Conservation (phyloP, 2,888 invertebrate genomes). For the Xylocampa areola region DNA sequence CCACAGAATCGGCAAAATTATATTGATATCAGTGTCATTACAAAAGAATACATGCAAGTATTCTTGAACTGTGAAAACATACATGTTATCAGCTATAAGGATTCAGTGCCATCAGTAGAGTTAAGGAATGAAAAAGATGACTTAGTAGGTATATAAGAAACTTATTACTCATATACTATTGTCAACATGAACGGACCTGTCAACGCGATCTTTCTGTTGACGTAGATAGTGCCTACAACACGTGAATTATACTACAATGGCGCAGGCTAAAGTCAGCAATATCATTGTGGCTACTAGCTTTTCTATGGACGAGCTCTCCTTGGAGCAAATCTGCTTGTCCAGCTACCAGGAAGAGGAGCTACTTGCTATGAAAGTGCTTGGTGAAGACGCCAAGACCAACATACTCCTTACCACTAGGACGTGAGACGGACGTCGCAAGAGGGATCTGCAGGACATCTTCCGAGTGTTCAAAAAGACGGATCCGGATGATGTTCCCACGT, state of each 20-base stretch:
- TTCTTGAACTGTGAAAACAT: conserved; percentile 75
- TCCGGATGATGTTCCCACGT: background rate
- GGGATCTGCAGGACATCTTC: background rate
- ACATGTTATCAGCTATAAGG: conserved; percentile 67
- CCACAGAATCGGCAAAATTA: conserved; percentile 85
- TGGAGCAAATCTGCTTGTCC: no score
- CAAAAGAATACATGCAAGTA: conserved; percentile 68
- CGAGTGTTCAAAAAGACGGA: background rate
- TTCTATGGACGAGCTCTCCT: no score
- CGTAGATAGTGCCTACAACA: no score
- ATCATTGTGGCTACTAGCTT: no score
- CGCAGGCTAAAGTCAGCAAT: no score
- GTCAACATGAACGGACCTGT: no score
- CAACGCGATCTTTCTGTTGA: no score
- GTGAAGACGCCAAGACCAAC: background rate
- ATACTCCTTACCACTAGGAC: background rate
- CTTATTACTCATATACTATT: no score
- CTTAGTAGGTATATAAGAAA: conserved; percentile 71
- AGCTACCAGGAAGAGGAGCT: no score
- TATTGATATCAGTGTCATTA: conserved; percentile 71
- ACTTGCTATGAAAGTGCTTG: background rate
- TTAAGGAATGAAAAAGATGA: conserved; percentile 70
- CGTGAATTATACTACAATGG: no score
- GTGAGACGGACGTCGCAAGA: background rate
- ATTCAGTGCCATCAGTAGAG: conserved; percentile 71